Conservation (phyloP, 2,888 invertebrate species). For the Drosophila pseudotalamancana region DNA sequence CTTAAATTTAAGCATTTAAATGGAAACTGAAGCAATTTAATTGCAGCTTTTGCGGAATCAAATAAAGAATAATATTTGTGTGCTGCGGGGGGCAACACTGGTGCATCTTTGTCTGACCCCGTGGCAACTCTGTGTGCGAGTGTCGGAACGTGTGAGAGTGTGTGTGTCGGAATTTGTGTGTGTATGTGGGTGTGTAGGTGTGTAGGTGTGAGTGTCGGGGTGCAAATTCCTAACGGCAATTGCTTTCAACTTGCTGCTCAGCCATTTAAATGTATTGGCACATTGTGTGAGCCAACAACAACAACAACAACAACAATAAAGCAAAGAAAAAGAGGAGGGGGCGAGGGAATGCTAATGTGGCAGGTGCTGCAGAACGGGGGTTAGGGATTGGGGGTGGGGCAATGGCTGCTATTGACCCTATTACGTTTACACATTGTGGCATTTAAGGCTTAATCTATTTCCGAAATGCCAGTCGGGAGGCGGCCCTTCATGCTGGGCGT, state of each 20-base stretch:
- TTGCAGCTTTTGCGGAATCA: slow-evolving; percentile 1
- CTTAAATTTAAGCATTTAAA: no score
- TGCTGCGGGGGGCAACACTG: neutral
- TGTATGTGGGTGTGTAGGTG: neutral
- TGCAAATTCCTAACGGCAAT: slow-evolving; percentile 36
- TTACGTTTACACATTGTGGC: slow-evolving; percentile 58
- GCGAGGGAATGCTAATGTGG: slow-evolving; percentile 56
- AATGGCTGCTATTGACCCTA: slow-evolving; percentile 51
- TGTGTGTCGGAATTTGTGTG: neutral
- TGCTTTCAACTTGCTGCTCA: slow-evolving; percentile 48
- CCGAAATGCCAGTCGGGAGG: slow-evolving; percentile 15
- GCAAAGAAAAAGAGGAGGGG: no score
- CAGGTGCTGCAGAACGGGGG: slow-evolving; percentile 26
- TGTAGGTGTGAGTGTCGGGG: neutral
- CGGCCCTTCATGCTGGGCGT: neutral
- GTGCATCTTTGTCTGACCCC: neutral
- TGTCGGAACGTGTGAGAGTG: neutral
- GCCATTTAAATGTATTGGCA: slow-evolving; percentile 57
- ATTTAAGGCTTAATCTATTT: slow-evolving; percentile 62
- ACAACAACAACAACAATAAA: no score
- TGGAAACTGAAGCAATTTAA: neutral
- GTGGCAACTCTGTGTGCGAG: neutral
- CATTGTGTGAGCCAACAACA: slow-evolving; percentile 41
- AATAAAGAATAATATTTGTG: neutral
- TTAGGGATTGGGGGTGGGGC: no score